Evolutionary conservation across 2,113 vertebrate species (phyloP), one percentile per base, ranked within the genome.

Genomic region (Campylomormyrus tamandua): DNA sequence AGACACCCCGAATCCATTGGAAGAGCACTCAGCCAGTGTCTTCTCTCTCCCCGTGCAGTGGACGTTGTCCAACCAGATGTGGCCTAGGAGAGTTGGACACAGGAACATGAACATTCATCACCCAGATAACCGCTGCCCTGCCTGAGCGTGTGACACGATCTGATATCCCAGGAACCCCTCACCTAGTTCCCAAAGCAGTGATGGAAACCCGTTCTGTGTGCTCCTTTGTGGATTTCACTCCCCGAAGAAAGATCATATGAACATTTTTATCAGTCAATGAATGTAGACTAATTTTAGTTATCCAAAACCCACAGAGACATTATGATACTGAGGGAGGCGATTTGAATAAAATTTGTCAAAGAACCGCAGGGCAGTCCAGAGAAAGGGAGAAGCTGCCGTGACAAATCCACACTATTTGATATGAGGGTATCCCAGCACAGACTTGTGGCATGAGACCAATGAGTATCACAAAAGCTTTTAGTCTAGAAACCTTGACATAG

Each of bases 61-160:
- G 89, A 99, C 92, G 0, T 99, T 99, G 94, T 99, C 98, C 87
- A 99, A 87, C 98, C 97, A 99, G 89, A 99, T 98, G 3, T 50
- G 96, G 50, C 98, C 98, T 99, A 92, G 0, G 92, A 85, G 3
- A 50, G 3, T 89, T 17, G 89, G 50, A 88, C 87, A 9, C 53
- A 58, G 85, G 87, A 58, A 84, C 88, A 39, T 80, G 11, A 80
- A 42, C 3, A 39, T 35, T 42, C 74, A 42, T 39, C 74, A 80
- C 31, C 31, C 15, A 19, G 74, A 35, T 19, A 80, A 80, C 74
- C 1, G 6, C 74, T 39, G 74, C 35, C 15, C 74, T 80, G 74
- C 74, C 35, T 42, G 74, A 80, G 35, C 1, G 10, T 27, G 10
- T 27, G n/a, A 70, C 62, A 5, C n/a, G 3, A 80, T 42, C 35